These are phyloP conservation scores for Mechanitis mazaeus DNA, from an alignment of 2,888 invertebrate genomes.

Conservation along the genomic window DNA sequence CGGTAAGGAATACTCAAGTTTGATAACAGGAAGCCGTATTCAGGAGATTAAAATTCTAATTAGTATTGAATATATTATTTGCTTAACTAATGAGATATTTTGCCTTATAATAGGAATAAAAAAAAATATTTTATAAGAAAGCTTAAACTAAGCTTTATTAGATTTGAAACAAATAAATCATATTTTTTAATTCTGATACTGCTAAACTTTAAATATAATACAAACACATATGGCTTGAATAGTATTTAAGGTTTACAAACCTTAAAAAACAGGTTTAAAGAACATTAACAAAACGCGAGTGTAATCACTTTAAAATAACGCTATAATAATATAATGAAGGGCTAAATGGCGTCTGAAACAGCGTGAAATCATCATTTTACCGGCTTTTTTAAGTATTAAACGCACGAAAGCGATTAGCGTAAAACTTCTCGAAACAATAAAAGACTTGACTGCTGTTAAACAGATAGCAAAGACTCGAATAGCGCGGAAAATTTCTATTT, in stretches of 20 bases:
- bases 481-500: slow-evolving; percentile 57
- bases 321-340: slow-evolving; percentile 17
- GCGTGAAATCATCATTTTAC: slow-evolving; percentile 25
- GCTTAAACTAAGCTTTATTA: too few species aligned
- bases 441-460: slow-evolving; percentile 57
- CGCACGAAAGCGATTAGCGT: slow-evolving; percentile 37
- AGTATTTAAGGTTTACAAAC: too few species aligned
- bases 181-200: too few species aligned
- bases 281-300: not conserved
- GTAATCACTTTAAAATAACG: slow-evolving; percentile 5
- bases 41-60: slow-evolving; percentile 5
- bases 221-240: too few species aligned
- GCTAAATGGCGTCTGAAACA: slow-evolving; percentile 17
- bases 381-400: slow-evolving; percentile 33
- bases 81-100: too few species aligned
- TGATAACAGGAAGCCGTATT: slow-evolving; percentile 10
- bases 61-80: too few species aligned
- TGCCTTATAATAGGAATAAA: too few species aligned
- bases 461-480: slow-evolving; percentile 59
- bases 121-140: too few species aligned
- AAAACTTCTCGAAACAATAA: slow-evolving; percentile 46
- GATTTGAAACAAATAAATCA: too few species aligned
- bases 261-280: too few species aligned
- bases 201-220: too few species aligned
- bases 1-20: not conserved